These are phyloP conservation scores for Phyto melanocephala DNA, from an alignment of 2,888 invertebrate genomes.

Conservation along the genomic window DNA sequence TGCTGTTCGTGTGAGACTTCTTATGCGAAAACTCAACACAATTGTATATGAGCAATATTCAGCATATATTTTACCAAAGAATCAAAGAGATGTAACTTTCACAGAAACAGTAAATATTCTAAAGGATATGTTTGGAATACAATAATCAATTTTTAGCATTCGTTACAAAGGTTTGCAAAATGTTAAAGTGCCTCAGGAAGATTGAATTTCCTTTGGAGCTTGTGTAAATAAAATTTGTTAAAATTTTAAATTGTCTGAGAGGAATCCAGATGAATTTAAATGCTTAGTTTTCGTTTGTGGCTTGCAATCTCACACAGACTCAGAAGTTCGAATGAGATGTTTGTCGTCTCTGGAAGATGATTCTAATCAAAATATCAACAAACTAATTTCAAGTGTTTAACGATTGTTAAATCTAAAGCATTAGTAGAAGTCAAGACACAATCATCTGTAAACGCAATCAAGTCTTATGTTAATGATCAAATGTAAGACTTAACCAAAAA, in stretches of 20 bases:
- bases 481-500: neutral
- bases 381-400: neutral
- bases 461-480: neutral
- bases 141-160: constrained; percentile 19
- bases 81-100: neutral
- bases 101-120: neutral
- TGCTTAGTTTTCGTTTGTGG: too few species aligned
- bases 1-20: constrained; percentile 21
- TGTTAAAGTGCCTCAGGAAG: neutral
- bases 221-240: constrained; percentile 21
- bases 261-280: constrained; percentile 14
- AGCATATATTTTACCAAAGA: constrained; percentile 5
- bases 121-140: constrained; percentile 25
- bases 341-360: constrained; percentile 13
- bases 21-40: constrained; percentile 24
- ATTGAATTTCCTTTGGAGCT: constrained; percentile 24
- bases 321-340: constrained; percentile 22
- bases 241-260: constrained; percentile 8
- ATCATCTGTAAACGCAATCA: neutral
- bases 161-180: constrained; percentile 24
- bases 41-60: constrained; percentile 17
- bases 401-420: neutral
- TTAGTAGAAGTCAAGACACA: neutral
- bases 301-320: constrained; percentile 15
- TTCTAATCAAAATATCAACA: constrained; percentile 6